Evolutionary conservation across 2,888 invertebrate genomes (phyloP).

Genomic region (Acleris holmiana): DNA sequence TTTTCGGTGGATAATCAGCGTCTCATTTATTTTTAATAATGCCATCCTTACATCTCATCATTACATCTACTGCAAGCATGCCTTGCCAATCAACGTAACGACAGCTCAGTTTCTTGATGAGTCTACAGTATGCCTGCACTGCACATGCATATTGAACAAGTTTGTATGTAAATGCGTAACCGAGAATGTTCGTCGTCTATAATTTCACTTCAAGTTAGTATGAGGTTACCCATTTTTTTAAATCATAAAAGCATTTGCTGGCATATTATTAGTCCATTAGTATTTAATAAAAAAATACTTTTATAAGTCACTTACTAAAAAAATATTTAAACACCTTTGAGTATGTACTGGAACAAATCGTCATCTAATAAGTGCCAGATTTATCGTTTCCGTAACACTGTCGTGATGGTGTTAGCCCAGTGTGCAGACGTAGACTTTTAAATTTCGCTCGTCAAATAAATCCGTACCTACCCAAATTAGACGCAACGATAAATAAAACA

Average conservation of each 20-base stretch:
- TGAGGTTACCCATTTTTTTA: too few relatives aligned
- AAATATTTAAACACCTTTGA: too few relatives aligned
- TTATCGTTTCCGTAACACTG: too few relatives aligned
- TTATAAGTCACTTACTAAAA: too few relatives aligned
- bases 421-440: too few relatives aligned
- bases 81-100: background rate
- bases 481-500: constrained; percentile 15
- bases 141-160: constrained; percentile 20
- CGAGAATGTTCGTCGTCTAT: background rate
- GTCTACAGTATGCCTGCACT: background rate
- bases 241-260: too few relatives aligned
- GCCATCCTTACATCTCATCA: background rate
- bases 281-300: too few relatives aligned
- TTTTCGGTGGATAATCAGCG: background rate
- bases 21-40: background rate
- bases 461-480: background rate
- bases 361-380: too few relatives aligned
- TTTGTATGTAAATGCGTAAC: background rate
- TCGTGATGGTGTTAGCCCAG: background rate
- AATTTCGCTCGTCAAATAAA: background rate
- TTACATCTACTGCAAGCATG: background rate
- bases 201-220: too few relatives aligned
- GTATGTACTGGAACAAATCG: too few relatives aligned
- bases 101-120: background rate
- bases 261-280: too few relatives aligned